Conservation (phyloP, 1,140 invertebrate species). For the Heliconius himera region DNA sequence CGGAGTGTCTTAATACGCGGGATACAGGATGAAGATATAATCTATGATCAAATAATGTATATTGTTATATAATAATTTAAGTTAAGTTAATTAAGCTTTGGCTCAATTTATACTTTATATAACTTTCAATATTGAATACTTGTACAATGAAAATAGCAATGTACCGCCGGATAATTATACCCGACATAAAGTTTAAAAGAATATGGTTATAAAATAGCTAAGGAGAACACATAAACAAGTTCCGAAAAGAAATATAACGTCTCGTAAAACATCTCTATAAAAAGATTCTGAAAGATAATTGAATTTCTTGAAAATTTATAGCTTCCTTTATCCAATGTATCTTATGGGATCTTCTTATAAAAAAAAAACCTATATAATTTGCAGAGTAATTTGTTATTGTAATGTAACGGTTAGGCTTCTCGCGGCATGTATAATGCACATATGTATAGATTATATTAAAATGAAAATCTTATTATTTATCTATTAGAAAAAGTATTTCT, state of each 20-base stretch:
- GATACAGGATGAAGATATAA: too few species aligned
- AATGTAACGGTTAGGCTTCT: conserved; percentile 5
- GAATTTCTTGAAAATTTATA: conserved; percentile 38
- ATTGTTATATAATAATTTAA: too few species aligned
- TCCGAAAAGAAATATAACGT: conserved; percentile 18
- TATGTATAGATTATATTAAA: not conserved
- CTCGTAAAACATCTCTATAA: conserved; percentile 37
- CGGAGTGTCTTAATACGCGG: too few species aligned
- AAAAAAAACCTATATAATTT: conserved; percentile 18
- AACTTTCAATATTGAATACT: too few species aligned
- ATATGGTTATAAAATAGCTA: not conserved
- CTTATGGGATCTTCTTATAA: conserved; percentile 27
- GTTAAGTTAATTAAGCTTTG: too few species aligned
- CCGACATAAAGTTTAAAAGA: not conserved
- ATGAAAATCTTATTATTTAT: too few species aligned
- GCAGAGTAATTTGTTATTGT: not conserved
- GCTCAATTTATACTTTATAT: too few species aligned
- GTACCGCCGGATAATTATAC: not conserved
- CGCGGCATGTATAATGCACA: not conserved
- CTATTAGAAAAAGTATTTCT: too few species aligned
- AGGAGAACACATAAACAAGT: conserved; percentile 1
- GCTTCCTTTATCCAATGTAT: conserved; percentile 23
- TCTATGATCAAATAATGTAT: too few species aligned
- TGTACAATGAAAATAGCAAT: too few species aligned
- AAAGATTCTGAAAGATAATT: conserved; percentile 28